Base-by-base conservation (phyloP, 53 echinoderm and acorn worm genomes). In the Echinometra lucunter region DNA sequence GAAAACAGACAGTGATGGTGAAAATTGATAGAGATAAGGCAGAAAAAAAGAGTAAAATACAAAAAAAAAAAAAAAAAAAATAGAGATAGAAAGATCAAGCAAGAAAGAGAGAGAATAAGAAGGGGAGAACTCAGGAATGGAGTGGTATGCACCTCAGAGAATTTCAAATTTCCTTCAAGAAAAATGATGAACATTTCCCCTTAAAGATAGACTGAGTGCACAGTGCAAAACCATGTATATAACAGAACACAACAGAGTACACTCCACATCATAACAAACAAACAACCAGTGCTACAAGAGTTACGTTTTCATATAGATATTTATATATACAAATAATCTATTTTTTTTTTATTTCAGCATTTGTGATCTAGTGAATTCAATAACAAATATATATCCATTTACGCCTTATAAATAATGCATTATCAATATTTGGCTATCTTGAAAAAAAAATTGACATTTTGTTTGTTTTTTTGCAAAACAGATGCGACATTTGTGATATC, bases 251-350 rank as follows among this genome's bases (percentile, higher is more conserved):
- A 63, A 12, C 11, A 49, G 9, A 49, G 49, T 49, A 49, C 13
- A 53, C 53, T 53, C 53, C 1, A 53, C 13, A 53, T 57, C 53
- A 56, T 42, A n/a, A n/a, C n/a, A n/a, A n/a, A 57, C 25, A 60
- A 0, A 58, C 60, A 58, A 53, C 63, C 58, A 58, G 89, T 88
- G 89, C 49, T 4, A 57, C 58, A 37, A 34, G 13, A 44, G 60
- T 25, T 67, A 70, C 70, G 45, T 75, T 75, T 74, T 92, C 57
- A 92, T 92, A 92, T 92, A 92, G 93, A 92, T 92, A 92, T 91
- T 91, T 91, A 91, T 92, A 92, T 92, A 92, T 92, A 92, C 93
- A 92, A 92, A 92, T 92, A 92, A 69, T 92, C 92, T 92, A 92
- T 69, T 91, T 91, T 89, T 83, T 89, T 91, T 92, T 92, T 92